Base-by-base conservation (phyloP, 1,140 invertebrate species). In the Portunus trituberculatus region DNA sequence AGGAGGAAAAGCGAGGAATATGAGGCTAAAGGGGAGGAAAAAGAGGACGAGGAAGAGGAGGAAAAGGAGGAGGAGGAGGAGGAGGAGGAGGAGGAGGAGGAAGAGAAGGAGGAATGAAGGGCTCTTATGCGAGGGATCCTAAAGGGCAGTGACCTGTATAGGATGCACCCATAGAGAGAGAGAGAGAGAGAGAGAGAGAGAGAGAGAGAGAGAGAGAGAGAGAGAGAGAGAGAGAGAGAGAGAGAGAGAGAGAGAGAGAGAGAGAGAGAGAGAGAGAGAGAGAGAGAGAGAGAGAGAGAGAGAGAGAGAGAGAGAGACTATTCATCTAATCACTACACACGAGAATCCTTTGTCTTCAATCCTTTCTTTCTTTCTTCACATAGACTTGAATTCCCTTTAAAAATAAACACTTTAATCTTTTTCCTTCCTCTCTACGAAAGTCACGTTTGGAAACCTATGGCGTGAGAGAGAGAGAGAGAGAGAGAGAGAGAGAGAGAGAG, bases 401-500 rank as follows among this genome's bases (percentile, higher is more conserved):
- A 59, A 59, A 59, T 59, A 59, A 59, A 59, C 52, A 59, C 20
- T 6, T n/a, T 39, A 39, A 16, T 10, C 52, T 59, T 59, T 31
- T 31, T 86, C 84, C 84, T 25, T 86, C 84, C 39, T 39, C 39
- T 39, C 39, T 39, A 39, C 28, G 84, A 20, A 1, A 86, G 84
- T 86, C 32, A 86, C 28, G 45, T 32, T 6, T 16, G 20, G 12
- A 25, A 25, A 88, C 31, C 16, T 32, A 7, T 45, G n/a, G 86
- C 12, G 86, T 16, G 89, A 91, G 89, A 91, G 89, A 91, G 89
- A 91, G 89, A 91, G 89, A 91, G 89, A 91, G 87, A 89, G 87
- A 89, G 32, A 32, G 28, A 48, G 32, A 91, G 89, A 52, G 45
- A 91, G 89, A 91, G 45, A 29, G 28, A 52, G 46, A 52, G 28